Percentiles rank a stretch among this genome's conserved stretches.
Evolutionary conservation across 2,113 vertebrate species (phyloP).

Genomic region (Phyllostomus discolor): DNA sequence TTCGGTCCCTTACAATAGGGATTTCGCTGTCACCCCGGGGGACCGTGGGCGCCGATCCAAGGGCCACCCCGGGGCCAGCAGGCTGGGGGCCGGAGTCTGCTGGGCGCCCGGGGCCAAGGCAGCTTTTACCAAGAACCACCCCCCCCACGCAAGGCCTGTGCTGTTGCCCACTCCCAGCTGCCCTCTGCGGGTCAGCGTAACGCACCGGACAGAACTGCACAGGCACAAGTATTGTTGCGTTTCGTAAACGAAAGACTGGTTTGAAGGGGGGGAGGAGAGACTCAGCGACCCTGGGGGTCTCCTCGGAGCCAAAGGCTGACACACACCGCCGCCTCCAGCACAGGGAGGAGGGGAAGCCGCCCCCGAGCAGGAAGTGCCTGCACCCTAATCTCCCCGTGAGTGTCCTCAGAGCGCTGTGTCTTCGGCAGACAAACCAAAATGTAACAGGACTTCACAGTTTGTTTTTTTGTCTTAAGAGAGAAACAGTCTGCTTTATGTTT

Average conservation of each 20-base stretch:
- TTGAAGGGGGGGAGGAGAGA: not conserved
- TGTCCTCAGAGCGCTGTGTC: not conserved
- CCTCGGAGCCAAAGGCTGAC: not conserved
- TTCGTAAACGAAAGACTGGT: not conserved
- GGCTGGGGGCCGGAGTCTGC: not conserved
- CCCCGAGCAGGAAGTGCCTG: not conserved
- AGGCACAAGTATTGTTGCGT: not conserved
- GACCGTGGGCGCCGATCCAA: too few relatives aligned
- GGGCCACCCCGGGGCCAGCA: not conserved
- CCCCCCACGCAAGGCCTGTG: fast-evolving
- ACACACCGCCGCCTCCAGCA: too few relatives aligned
- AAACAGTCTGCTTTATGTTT: not conserved
- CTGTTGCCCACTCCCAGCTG: not conserved
- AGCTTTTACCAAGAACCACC: not conserved
- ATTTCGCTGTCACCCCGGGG: not conserved
- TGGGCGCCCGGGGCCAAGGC: not conserved
- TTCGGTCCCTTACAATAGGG: not conserved
- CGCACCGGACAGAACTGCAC: not conserved
- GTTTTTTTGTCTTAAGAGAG: not conserved
- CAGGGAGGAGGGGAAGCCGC: too few relatives aligned
- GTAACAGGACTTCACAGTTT: not conserved
- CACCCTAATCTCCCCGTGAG: not conserved
- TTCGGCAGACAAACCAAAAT: not conserved
- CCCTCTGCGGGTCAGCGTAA: not conserved
- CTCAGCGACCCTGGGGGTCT: too few relatives aligned